Base-by-base conservation (phyloP, 1,140 invertebrate species). In the Gerris buenoi region DNA sequence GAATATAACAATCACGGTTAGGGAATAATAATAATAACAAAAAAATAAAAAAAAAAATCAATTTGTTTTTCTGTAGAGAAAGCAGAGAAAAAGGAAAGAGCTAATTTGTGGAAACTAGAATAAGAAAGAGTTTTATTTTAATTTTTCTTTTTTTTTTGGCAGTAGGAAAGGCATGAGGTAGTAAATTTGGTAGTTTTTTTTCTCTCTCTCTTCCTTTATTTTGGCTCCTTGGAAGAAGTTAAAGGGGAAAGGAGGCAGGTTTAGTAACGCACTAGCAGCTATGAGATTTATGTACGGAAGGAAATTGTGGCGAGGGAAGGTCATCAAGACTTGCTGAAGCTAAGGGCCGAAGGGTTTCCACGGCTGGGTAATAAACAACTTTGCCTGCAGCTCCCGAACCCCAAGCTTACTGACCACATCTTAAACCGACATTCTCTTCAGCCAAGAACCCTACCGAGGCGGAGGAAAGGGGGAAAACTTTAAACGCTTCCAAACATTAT, bases 261-360 rank as follows among this genome's bases (percentile, higher is more conserved):
- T 75, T n/a, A 59, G 69, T 76, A 76, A 78, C 14, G 29, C 65
- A 66, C 65, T 57, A 59, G 65, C 65, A 66, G 59, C 57, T 25
- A 57, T 18, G 57, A 57, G 65, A 66, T 66, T 66, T 66, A 66
- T 66, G 65, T 57, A 25, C 2, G 58, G 23, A 60, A 60, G 33
- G 33, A 46, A 46, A 46, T 46, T 46, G 33, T 46, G 33, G 33
- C 33, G 5, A 18, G 18, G 33, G 33, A 18, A 46, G 33, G 33
- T 46, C 33, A 46, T 46, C 33, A 46, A 46, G 33, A 5, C 18
- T 18, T 46, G n/a, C n/a, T n/a, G n/a, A n/a, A n/a, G n/a, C n/a
- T n/a, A n/a, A n/a, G n/a, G n/a, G n/a, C n/a, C n/a, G n/a, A n/a
- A n/a, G 33, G 33, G 5, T 46, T 18, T 46, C 33, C 33, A 10